Evolutionary conservation across 2,888 invertebrate genomes (phyloP), one percentile per base, ranked within the genome.

Genomic region (Furcula furcula): DNA sequence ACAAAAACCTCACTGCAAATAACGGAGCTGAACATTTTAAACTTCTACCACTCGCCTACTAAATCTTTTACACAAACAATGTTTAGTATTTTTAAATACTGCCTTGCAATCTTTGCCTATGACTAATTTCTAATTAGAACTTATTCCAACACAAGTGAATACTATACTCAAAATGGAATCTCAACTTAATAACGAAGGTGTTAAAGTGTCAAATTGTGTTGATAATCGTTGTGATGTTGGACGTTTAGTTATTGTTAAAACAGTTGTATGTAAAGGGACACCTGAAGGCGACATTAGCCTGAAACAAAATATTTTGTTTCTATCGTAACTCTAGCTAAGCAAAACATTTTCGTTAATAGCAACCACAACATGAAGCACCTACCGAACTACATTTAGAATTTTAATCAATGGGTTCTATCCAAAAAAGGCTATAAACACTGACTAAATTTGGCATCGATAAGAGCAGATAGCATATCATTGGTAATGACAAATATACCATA

Each of bases 11-110:
- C 36, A 34, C 27, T 48, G 36, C 15, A 40, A 52, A 23, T 37
- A 40, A 29, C 13, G 21, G 31, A 40, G 33, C 28, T 29, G 31
- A 34, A 46, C 29, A 21, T 14, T 22, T 30, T 33, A 31, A 22
- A 33, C 37, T 38, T 37, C 42, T 35, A 42, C 36, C 46, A 47
- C 42, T 40, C 43, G 44, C 50, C 55, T 59, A 49, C 52, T 48
- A 45, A 56, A 14, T 54, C 50, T 58, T 50, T 54, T 47, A 46
- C 60, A 62, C 62, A 72, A 72, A 73, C 73, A 73, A 64, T 60
- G 55, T 53, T 60, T 64, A 64, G 54, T 68, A 69, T 73, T 75
- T 73, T 68, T 60, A 54, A 75, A 75, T 72, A 72, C 61, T 61
- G 60, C 55, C 64, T 44, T 40, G 59, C 65, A 69, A 70, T 67